These are phyloP conservation scores for Eulemur rubriventer DNA, from an alignment of 2,797 vertebrate species.

Conservation along the genomic window DNA sequence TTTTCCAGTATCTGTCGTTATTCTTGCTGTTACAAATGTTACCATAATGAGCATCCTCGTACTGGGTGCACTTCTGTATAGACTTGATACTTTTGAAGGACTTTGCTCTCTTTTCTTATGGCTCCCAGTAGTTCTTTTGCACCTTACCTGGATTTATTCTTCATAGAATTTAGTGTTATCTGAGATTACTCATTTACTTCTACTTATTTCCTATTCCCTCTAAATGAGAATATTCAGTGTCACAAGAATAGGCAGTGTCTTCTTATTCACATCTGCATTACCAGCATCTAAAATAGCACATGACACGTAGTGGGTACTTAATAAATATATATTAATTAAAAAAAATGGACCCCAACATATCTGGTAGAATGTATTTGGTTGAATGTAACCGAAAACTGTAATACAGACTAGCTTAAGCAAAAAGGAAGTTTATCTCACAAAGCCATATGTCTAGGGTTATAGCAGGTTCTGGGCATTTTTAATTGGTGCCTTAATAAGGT, in stretches of 20 bases:
- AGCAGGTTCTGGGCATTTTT: background rate
- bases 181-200: background rate
- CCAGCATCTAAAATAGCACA: background rate
- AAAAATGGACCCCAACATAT: background rate
- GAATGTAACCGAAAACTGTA: background rate
- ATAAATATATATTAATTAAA: background rate
- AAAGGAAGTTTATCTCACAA: constrained; percentile 11
- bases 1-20: background rate
- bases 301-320: background rate
- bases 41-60: background rate
- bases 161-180: background rate
- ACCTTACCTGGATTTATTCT: background rate
- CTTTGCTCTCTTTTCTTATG: background rate
- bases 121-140: background rate
- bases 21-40: background rate
- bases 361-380: background rate
- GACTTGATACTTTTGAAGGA: background rate
- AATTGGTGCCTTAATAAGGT: background rate
- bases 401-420: background rate
- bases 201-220: background rate
- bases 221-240: background rate
- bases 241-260: background rate
- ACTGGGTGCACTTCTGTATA: background rate
- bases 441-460: background rate
- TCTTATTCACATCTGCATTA: background rate